Evolutionary conservation across 2,113 vertebrate species (phyloP), one percentile per base, ranked within the genome.

Genomic region (Ia io): DNA sequence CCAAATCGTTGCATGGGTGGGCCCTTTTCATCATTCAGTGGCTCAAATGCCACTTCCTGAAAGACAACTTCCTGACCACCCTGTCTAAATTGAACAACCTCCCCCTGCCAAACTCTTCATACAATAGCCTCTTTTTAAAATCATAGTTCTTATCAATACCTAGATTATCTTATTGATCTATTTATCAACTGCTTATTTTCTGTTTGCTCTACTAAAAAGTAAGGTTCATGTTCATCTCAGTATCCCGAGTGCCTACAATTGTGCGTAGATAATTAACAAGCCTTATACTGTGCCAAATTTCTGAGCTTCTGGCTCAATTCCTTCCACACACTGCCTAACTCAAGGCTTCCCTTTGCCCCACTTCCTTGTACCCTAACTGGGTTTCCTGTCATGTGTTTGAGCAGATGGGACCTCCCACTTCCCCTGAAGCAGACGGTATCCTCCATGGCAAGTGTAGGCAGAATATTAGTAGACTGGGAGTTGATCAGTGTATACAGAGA

Each of bases 341-440:
- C 59, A 82, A 96, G 92, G 69, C 20, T 95, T 96, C 84, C 80
- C 73, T 90, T 90, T 94, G 94, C 49, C 69, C 88, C 69, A 95
- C 49, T 92, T 97, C 85, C 78, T 85, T 9, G 1, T 2, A 59
- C 59, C 92, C 65, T 93, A 78, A 91, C 82, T 90, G 80, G 89
- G 40, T 93, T 95, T 69, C 67, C 74, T 78, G 56, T 95, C 90
- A 56, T 94, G 95, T 91, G 73, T 95, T 61, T 51, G 92, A 97
- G 94, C 96, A 97, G 96, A 97, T 97, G 96, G 97, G 63, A 92
- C 74, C 94, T 95, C 97, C 96, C n/a, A 97, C 96, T 95, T 88
- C 42, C 69, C 73, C 10, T 53, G 63, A 91, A 93, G 91, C 96
- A 97, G 97, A 96, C 95, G 92, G 90, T 37, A 5, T 78, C 59